These are phyloP conservation scores for Eupsilia transversa DNA, from an alignment of 2,888 invertebrate genomes.

Conservation along the genomic window DNA sequence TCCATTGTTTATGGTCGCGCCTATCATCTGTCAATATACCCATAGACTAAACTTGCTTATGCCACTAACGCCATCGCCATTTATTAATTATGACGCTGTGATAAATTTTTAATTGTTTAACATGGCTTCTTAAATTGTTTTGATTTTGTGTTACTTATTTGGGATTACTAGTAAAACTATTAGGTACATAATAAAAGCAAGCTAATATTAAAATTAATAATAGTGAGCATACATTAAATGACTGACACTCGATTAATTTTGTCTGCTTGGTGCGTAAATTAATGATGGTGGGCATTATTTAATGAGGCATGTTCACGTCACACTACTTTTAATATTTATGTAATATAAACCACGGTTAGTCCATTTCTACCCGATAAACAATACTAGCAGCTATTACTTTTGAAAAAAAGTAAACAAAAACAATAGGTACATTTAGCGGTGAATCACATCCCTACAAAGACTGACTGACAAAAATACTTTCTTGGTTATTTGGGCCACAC, in stretches of 20 bases:
- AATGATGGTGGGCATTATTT: slow-evolving; percentile 29
- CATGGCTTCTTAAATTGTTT: slow-evolving; percentile 31
- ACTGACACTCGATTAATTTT: slow-evolving; percentile 34
- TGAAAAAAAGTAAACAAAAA: slow-evolving; percentile 2
- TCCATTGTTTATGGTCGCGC: slow-evolving; percentile 83
- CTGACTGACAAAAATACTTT: slow-evolving; percentile 16
- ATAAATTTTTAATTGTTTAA: slow-evolving; percentile 12
- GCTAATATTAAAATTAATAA: slow-evolving; percentile 11
- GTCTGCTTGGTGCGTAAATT: slow-evolving; percentile 22
- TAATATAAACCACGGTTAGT: background rate
- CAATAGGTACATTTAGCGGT: no score
- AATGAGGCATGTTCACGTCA: slow-evolving; percentile 28
- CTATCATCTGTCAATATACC: slow-evolving; percentile 82
- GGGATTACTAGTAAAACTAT: slow-evolving; percentile 26
- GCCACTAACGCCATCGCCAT: slow-evolving; percentile 44
- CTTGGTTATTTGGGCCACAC: slow-evolving; percentile 10
- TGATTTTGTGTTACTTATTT: slow-evolving; percentile 12
- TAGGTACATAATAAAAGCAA: slow-evolving; percentile 7
- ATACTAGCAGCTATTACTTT: background rate
- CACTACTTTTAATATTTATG: slow-evolving; percentile 21
- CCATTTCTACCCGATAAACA: background rate
- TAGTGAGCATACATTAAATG: slow-evolving; percentile 3
- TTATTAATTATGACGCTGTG: slow-evolving; percentile 40
- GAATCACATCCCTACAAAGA: slow-evolving; percentile 19
- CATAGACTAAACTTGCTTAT: slow-evolving; percentile 68